A percentile compares a stretch with the other conserved stretches of the same genome.
Evolutionary conservation across 2,888 invertebrate species (phyloP).

Genomic region (Platycheirus rosarum): DNA sequence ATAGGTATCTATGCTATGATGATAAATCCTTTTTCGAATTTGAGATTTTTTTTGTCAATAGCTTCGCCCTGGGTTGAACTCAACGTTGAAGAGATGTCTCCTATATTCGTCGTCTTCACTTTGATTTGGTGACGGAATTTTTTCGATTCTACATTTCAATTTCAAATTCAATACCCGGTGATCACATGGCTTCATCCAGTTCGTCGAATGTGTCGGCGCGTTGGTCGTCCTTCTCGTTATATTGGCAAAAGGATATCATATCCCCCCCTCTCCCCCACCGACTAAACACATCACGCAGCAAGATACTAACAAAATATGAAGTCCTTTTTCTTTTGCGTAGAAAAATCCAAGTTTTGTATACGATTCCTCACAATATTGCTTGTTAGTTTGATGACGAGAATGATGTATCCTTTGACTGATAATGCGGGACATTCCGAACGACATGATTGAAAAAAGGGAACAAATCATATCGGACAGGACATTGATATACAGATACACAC

Average conservation of each 20-base stretch:
- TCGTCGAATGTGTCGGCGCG: constrained; percentile 3
- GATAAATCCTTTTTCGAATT: constrained; percentile 67
- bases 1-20: constrained; percentile 58
- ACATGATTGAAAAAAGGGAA: constrained; percentile 40
- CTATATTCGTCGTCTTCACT: constrained; percentile 51
- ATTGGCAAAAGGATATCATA: constrained; percentile 66
- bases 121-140: constrained; percentile 70
- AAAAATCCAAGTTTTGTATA: constrained; percentile 32
- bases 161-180: constrained; percentile 66
- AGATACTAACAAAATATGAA: constrained; percentile 46
- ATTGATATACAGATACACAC: constrained; percentile 21
- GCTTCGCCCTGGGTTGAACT: constrained; percentile 31
- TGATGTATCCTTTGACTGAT: constrained; percentile 72
- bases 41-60: constrained; percentile 14
- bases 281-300: constrained; percentile 21
- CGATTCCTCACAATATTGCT: constrained; percentile 29
- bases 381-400: constrained; percentile 59
- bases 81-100: constrained; percentile 19
- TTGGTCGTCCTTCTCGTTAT: constrained; percentile 13
- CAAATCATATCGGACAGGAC: constrained; percentile 57
- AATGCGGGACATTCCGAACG: constrained; percentile 62
- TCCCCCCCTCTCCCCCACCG: constrained; percentile 36
- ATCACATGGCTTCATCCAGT: constrained; percentile 57
- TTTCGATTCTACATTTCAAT: constrained; percentile 60
- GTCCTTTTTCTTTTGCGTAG: constrained; percentile 30